Percentiles rank a stretch among this genome's conserved stretches.
Evolutionary conservation across 2,888 invertebrate genomes (phyloP).

Genomic region (Cactoblastis cactorum): DNA sequence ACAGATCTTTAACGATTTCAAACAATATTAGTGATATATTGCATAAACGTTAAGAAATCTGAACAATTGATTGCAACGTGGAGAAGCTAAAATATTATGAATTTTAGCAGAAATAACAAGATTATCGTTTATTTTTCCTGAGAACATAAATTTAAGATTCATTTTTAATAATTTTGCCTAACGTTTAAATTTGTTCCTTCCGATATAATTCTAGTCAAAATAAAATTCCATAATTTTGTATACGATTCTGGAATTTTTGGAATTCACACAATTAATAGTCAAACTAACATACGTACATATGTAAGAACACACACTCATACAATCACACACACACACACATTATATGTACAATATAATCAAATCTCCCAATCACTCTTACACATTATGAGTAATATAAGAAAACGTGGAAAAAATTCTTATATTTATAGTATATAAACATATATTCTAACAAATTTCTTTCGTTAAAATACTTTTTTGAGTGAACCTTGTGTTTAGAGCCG

Average conservation of each 20-base stretch:
- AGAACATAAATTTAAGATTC: neutral
- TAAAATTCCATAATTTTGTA: neutral
- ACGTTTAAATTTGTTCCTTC: neutral
- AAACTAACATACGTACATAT: conserved; percentile 21
- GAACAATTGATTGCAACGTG: neutral
- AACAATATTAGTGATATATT: conserved; percentile 5
- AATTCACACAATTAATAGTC: neutral
- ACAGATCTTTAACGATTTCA: conserved; percentile 3
- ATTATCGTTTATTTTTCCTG: neutral
- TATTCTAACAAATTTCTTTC: conserved; percentile 13
- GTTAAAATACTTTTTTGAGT: neutral
- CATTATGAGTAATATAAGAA: conserved; percentile 29
- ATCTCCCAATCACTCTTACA: conserved; percentile 21
- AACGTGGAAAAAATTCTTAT: conserved; percentile 28
- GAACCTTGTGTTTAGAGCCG: neutral
- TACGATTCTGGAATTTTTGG: too few species aligned
- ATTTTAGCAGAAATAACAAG: neutral
- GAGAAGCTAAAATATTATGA: neutral
- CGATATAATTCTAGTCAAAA: neutral
- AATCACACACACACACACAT: conserved; percentile 15
- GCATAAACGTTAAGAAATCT: neutral
- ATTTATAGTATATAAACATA: conserved; percentile 12
- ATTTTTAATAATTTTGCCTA: neutral
- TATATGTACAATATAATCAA: conserved; percentile 23
- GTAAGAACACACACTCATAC: conserved; percentile 17